phyloP scores from a whole-genome alignment of 2,797 vertebrate genomes.

The Streptopelia turtur region DNA sequence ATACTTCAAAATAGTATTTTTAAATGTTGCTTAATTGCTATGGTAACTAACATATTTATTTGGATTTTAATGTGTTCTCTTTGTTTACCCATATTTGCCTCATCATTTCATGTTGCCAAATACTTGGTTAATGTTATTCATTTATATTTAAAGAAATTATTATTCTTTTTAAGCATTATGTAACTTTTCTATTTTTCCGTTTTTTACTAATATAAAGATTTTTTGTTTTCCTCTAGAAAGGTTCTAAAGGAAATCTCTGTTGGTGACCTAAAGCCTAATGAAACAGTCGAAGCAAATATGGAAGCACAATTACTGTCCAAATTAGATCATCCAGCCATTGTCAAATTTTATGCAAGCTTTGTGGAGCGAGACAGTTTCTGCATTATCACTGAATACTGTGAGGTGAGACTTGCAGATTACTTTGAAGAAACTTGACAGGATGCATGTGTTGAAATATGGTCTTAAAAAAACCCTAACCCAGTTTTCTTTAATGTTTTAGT shows the following conservation, averaged over 20 bases:
- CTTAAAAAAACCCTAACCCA: not conserved
- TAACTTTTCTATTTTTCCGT: not conserved
- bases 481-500: not conserved
- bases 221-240: conserved; percentile 75
- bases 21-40: not conserved
- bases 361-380: conserved; percentile 86
- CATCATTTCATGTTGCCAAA: not conserved
- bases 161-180: not conserved
- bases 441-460: not conserved
- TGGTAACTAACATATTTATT: not conserved
- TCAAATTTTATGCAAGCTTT: conserved; percentile 87
- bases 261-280: conserved; percentile 83
- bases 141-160: not conserved
- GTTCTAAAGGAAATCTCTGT: conserved; percentile 86
- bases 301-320: conserved; percentile 88
- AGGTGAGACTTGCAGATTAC: conserved; percentile 78
- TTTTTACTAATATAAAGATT: not conserved
- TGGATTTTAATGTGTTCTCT: not conserved
- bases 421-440: not conserved
- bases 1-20: not conserved
- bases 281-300: conserved; percentile 84
- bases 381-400: conserved; percentile 89
- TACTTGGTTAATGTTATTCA: not conserved
- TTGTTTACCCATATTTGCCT: not conserved
- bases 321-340: conserved; percentile 86